Base-by-base conservation (phyloP, 2,888 invertebrate genomes). In the Chironomus tentans region DNA sequence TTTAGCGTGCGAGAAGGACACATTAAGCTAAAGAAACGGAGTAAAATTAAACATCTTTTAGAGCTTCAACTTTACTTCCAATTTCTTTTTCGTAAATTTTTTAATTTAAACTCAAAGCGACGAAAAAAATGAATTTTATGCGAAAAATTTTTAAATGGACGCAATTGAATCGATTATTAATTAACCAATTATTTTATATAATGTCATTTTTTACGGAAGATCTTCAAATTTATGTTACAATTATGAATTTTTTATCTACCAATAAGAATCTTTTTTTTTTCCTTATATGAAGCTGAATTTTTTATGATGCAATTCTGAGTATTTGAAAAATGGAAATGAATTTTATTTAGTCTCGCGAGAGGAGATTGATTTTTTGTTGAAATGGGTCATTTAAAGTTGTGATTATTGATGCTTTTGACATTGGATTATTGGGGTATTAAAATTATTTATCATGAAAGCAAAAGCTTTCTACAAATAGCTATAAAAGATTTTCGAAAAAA, bases 1-100 rank as follows among this genome's bases (percentile, higher is more conserved):
- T 68, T 56, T 56, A 56, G 68, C 68, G 68, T 28, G 22, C 28
- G n/a, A 68, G 21, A 68, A 68, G 70, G 71, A 71, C 50, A 71
- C 71, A 71, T 71, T 71, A 71, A 56, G 50, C n/a, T 24, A 71
- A 56, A 69, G 22, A 65, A 24, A 65, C 24, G 24, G 47, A 48
- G 15, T 24, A 70, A 24, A 21, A 24, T 65, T 21, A 56, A 48
- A 48, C 70, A 18, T 70, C 70, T 70, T 70, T 46, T 4, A 70
- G 70, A 38, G 70, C 70, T 38, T 70, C 46, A 56, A 56, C 15
- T 18, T 56, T 56, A 18, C 47, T 50, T 50, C 56, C 15, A 1
- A n/a, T 15, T 24, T 65, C 13, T 65, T 21, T 65, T 22, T 65
- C 24, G 56, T 18, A 18, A 18, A 6, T 56, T 56, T 18, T 18